A percentile compares a stretch with the other conserved stretches of the same genome.
Evolutionary conservation across 2,797 vertebrate species (phyloP).

Genomic region (Brachymystax lenok): DNA sequence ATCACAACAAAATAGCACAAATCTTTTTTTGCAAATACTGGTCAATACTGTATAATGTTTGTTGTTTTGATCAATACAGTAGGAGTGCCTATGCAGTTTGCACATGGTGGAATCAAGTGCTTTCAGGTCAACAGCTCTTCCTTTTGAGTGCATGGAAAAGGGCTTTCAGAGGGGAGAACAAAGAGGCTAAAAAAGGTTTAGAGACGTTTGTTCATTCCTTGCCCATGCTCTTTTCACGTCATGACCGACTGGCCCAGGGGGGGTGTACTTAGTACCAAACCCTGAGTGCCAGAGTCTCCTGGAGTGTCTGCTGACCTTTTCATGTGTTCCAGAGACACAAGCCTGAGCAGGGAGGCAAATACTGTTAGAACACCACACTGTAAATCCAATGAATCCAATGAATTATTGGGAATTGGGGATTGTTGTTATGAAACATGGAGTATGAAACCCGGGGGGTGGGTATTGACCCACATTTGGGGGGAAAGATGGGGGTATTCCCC

Average conservation of each 20-base stretch:
- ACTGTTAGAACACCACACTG: background rate
- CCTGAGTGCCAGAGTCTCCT: conserved; percentile 20
- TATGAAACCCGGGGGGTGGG: conserved; percentile 33
- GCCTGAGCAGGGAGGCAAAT: conserved; percentile 22
- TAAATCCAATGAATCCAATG: too few species aligned
- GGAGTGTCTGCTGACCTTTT: conserved; percentile 51
- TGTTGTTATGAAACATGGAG: conserved; percentile 24
- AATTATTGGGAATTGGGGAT: background rate
- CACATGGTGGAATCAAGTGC: background rate
- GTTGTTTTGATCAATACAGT: background rate
- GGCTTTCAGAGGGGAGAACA: conserved; percentile 32
- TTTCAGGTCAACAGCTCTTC: background rate
- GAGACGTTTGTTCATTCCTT: conserved; percentile 34
- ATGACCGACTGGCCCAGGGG: background rate
- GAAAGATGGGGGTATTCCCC: conserved; percentile 13
- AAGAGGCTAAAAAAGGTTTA: conserved; percentile 41
- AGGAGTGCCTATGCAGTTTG: background rate
- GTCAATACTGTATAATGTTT: background rate
- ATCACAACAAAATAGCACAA: background rate
- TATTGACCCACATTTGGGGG: conserved; percentile 68
- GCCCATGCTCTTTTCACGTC: too few species aligned
- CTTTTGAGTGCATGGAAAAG: conserved; percentile 10
- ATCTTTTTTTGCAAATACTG: background rate
- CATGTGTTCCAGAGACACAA: conserved; percentile 8
- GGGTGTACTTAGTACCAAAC: conserved; percentile 35